phyloP scores from a whole-genome alignment of 2,113 vertebrate species.

The Pelvicachromis taeniatus region DNA sequence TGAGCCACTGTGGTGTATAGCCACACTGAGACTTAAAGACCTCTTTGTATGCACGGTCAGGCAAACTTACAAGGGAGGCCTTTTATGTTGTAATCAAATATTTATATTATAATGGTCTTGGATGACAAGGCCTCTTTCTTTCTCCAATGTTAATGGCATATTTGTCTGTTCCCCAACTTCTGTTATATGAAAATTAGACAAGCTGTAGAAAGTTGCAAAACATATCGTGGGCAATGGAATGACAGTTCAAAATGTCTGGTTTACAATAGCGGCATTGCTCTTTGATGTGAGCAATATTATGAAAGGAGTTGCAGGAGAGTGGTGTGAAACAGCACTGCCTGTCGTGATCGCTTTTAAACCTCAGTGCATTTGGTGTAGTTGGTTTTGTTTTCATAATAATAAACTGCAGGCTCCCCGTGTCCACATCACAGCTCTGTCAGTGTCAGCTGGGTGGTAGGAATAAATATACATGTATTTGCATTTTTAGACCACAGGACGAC shows the following conservation, averaged over 20 bases:
- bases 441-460: neutral
- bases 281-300: neutral
- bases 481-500: neutral
- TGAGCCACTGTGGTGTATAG: conserved; percentile 8
- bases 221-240: neutral
- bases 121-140: conserved; percentile 39
- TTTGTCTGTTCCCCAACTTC: conserved; percentile 8
- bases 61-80: conserved; percentile 31
- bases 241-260: neutral
- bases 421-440: neutral
- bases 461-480: neutral
- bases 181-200: conserved; percentile 17
- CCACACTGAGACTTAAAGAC: neutral
- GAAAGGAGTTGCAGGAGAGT: neutral
- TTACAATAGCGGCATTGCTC: neutral
- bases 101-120: conserved; percentile 59
- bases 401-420: neutral
- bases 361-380: neutral
- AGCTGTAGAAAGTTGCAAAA: conserved; percentile 7
- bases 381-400: neutral
- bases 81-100: conserved; percentile 68
- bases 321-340: neutral
- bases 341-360: neutral
- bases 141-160: conserved; percentile 20
- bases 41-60: conserved; percentile 33